Evolutionary conservation across 2,888 invertebrate genomes (phyloP), one percentile per base, ranked within the genome.

Genomic region (Lydus trimaculatus): DNA sequence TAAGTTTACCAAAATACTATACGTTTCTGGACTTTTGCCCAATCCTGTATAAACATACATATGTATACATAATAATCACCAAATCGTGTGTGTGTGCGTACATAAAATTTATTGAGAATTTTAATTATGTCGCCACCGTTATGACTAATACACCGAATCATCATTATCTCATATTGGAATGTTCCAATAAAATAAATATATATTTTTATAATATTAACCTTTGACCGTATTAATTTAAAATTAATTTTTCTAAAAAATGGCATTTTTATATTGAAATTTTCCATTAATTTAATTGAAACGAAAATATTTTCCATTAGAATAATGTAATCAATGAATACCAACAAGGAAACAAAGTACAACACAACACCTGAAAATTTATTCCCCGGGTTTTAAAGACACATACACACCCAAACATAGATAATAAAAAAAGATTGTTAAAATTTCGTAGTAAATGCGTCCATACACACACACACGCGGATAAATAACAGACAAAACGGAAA

Each of bases 401-500:
- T n/a, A n/a, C 28, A 4, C 28, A 28, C 28, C 28, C 2, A 28
- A 28, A 28, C 2, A 28, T 28, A 28, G 4, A 28, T 28, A 33
- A 6, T 33, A n/a, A 43, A n/a, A 13, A 17, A n/a, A n/a, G n/a
- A n/a, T n/a, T n/a, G n/a, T n/a, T n/a, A n/a, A n/a, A n/a, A n/a
- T n/a, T n/a, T n/a, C n/a, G n/a, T n/a, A n/a, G n/a, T n/a, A n/a
- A n/a, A n/a, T n/a, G n/a, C n/a, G n/a, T 43, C 5, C n/a, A 7
- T 43, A 17, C 7, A 43, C 8, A 43, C 28, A 28, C 4, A 3
- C 4, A 2, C 28, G 28, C 4, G 28, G 28, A 28, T 3, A 2
- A 28, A 15, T 17, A 7, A 5, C 48, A 52, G 48, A 56, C 56
- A n/a, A 43, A 43, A 33, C 69, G 69, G 69, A 69, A 69, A 66